Evolutionary conservation across 2,888 invertebrate genomes (phyloP), one percentile per base, ranked within the genome.

Genomic region (Phragmatobia fuliginosa): DNA sequence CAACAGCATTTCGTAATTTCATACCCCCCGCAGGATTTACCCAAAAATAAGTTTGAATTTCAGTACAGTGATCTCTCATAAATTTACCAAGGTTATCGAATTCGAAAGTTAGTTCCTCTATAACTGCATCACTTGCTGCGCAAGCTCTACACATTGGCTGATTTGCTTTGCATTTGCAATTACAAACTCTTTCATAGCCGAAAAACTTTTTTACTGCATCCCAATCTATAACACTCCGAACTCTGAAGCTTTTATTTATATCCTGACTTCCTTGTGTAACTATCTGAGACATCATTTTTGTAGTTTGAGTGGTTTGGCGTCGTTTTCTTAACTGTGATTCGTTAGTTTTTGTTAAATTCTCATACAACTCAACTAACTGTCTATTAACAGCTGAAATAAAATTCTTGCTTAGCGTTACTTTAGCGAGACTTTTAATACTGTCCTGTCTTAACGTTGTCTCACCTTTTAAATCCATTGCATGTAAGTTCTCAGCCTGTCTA

Each of bases 11-110:
- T 79, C 87, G 86, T 1, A 94, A 77, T 72, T 89, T 90, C 63
- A 89, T 88, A 0, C 94, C 94, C 1, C 90, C 92, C 2, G 71
- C 86, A 0, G 94, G 94, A 69, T 94, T 94, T 87, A 90, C 88
- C 87, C 87, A 88, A 65, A 93, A 94, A 75, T 82, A 94, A 0
- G 91, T 91, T 78, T 94, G 93, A 67, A 94, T 91, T 77, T 94
- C 94, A 2, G 91, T 90, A 70, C 93, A 94, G 76, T 94, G 93
- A 25, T 90, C 90, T 8, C 78, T 85, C 88, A 94, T 92, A 61
- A 88, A 94, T 18, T 86, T 81, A 0, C 89, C 88, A 62, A 94
- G 73, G 66, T 92, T 91, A 11, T 92, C 87, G 38, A 94, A 89
- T 75, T 93, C 92, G 62, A 91, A 91, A 62, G 90, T 86, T 1